These are phyloP conservation scores for Nothoprocta perdicaria DNA, from an alignment of 2,113 vertebrate species.

Conservation along the genomic window DNA sequence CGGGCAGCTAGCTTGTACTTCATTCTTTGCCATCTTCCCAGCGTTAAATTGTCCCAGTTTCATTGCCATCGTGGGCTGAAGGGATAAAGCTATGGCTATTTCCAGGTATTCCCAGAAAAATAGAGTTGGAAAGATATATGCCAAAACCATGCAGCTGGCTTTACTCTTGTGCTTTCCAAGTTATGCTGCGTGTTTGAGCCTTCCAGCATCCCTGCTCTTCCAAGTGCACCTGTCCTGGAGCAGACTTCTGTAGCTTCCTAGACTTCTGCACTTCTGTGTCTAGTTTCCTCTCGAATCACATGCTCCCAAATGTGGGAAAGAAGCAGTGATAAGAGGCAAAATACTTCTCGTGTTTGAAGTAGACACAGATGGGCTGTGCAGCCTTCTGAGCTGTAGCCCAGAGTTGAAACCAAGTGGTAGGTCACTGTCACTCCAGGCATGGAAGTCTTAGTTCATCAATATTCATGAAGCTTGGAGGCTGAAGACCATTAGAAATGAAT, in stretches of 20 bases:
- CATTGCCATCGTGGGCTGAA: neutral
- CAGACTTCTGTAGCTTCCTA: neutral
- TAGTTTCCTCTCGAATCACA: neutral
- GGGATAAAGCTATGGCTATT: neutral
- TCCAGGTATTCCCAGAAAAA: neutral
- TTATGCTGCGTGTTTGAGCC: neutral
- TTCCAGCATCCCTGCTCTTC: neutral
- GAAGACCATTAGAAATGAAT: neutral
- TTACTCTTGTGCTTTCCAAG: neutral
- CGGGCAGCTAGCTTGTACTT: neutral
- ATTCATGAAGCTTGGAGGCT: constrained; percentile 5
- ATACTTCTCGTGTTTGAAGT: neutral
- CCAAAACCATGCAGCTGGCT: neutral
- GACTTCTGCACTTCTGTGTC: neutral
- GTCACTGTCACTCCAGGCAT: neutral
- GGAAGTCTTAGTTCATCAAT: neutral
- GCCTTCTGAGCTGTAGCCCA: neutral
- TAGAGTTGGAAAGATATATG: fast-evolving
- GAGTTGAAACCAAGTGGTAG: neutral
- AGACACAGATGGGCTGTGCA: neutral
- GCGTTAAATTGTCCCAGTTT: neutral
- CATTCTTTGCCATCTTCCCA: neutral
- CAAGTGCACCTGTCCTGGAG: neutral
- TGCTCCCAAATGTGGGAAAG: neutral
- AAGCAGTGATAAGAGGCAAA: neutral